A percentile compares a stretch with the other conserved stretches of the same genome.
phyloP scores from a whole-genome alignment of 2,888 invertebrate species.

The Chrysodeixis includens region DNA sequence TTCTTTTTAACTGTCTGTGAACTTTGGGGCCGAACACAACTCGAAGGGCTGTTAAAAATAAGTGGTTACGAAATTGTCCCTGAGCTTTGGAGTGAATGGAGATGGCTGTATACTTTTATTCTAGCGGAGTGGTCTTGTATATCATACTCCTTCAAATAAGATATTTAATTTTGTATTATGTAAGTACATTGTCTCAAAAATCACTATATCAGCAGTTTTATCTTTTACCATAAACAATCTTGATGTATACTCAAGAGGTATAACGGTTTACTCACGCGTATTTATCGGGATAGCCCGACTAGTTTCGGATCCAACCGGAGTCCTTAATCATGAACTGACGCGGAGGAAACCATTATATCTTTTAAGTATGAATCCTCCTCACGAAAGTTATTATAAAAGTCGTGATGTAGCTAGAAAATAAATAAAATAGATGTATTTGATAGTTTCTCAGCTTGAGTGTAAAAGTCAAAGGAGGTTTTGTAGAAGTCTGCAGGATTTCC shows the following conservation, averaged over 20 bases:
- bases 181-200: not conserved
- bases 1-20: not conserved
- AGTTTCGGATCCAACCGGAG: too few species aligned
- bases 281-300: too few species aligned
- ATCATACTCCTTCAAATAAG: too few species aligned
- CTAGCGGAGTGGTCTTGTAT: not conserved
- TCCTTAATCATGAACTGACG: too few species aligned
- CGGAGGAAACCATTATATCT: too few species aligned
- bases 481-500: conserved; percentile 27
- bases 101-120: not conserved
- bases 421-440: not conserved
- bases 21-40: not conserved
- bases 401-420: too few species aligned
- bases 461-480: conserved; percentile 27
- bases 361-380: too few species aligned
- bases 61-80: not conserved
- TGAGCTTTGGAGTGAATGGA: not conserved
- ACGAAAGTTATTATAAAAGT: too few species aligned
- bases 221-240: too few species aligned
- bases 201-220: not conserved
- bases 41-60: conserved; percentile 4
- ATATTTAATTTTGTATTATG: not conserved
- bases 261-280: too few species aligned
- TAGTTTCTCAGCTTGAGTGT: not conserved
- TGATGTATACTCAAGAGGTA: too few species aligned